These are phyloP conservation scores for Sprattus sprattus DNA, from an alignment of 2,113 vertebrate species.

Conservation along the genomic window DNA sequence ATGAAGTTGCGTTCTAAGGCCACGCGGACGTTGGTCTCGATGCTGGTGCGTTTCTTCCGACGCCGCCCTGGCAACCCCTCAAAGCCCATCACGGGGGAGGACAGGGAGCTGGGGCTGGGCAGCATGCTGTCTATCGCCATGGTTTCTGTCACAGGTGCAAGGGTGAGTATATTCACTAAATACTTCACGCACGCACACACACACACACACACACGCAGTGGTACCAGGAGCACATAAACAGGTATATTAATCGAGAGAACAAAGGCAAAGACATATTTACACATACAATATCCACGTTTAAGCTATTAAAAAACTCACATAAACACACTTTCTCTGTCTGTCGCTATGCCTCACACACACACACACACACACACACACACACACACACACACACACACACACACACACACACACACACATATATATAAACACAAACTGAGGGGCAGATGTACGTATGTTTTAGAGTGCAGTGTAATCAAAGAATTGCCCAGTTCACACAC, in stretches of 20 bases:
- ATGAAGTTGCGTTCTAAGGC: slow-evolving; percentile 87
- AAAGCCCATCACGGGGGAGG: slow-evolving; percentile 80
- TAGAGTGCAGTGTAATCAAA: no score
- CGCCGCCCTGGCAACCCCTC: slow-evolving; percentile 85
- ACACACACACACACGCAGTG: slow-evolving; percentile 4
- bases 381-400: slow-evolving; percentile 1
- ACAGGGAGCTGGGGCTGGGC: slow-evolving; percentile 84
- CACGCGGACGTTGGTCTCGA: slow-evolving; percentile 89
- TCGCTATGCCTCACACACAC: neutral
- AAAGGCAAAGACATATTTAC: neutral
- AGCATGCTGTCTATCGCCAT: slow-evolving; percentile 91
- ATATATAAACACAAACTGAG: neutral
- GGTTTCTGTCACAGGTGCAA: slow-evolving; percentile 70
- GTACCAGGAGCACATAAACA: neutral
- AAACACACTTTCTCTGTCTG: neutral
- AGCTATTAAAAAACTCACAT: neutral
- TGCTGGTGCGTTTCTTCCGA: slow-evolving; percentile 93
- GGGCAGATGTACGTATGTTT: no score
- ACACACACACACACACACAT: neutral
- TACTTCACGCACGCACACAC: neutral
- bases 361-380: neutral
- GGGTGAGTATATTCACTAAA: neutral
- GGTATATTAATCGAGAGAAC: neutral
- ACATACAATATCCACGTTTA: neutral
- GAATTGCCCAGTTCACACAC: no score